A percentile compares a stretch with the other conserved stretches of the same genome.
Conservation (phyloP, 2,888 invertebrate species). For the Lamellibrachia columna region DNA sequence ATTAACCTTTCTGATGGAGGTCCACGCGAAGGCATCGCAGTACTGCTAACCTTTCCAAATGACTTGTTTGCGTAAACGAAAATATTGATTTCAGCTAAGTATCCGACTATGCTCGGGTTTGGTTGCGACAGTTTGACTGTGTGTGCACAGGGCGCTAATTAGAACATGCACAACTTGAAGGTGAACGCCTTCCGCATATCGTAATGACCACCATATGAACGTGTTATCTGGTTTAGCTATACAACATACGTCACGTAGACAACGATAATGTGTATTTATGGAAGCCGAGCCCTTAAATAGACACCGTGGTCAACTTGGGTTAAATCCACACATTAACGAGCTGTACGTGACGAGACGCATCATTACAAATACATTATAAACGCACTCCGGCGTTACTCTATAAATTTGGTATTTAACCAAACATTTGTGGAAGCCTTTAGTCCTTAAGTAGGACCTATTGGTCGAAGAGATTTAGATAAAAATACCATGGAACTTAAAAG, state of each 20-base stretch:
- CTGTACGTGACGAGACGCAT: background rate
- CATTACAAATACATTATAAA: too few species aligned
- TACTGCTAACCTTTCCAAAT: background rate
- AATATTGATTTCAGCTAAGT: background rate
- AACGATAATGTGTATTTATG: background rate
- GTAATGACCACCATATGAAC: background rate
- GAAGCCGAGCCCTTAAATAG: background rate
- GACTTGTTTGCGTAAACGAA: background rate
- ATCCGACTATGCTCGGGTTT: background rate
- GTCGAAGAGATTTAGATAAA: too few species aligned
- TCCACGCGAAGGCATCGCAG: background rate
- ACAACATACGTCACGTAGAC: background rate
- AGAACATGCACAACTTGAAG: background rate
- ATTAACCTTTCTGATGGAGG: background rate
- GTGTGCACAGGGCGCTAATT: background rate
- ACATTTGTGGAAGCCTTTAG: too few species aligned
- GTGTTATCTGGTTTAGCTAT: background rate
- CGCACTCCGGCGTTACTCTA: too few species aligned
- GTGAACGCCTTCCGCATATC: background rate
- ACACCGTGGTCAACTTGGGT: background rate
- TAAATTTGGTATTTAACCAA: too few species aligned
- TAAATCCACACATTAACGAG: background rate
- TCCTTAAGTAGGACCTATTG: too few species aligned
- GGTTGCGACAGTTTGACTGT: background rate
- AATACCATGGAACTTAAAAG: too few species aligned